These are phyloP conservation scores for Pitangus sulphuratus DNA, from an alignment of 2,797 vertebrate genomes.

Conservation along the genomic window DNA sequence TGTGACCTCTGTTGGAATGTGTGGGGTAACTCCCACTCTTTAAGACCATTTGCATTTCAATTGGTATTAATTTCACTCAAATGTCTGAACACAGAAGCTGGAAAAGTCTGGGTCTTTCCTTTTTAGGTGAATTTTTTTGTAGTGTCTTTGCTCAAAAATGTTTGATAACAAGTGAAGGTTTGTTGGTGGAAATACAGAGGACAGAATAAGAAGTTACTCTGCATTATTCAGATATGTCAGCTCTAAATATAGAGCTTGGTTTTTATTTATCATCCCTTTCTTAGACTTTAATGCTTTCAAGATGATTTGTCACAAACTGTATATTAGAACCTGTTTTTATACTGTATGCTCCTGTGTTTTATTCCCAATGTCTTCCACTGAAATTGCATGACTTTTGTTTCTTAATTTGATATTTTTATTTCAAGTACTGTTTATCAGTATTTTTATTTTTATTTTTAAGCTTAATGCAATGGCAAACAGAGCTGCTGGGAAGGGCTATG, in stretches of 20 bases:
- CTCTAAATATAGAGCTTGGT: background rate
- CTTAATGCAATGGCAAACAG: constrained; percentile 96
- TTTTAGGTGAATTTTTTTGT: background rate
- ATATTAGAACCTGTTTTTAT: background rate
- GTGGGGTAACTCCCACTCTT: background rate
- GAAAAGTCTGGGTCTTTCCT: background rate
- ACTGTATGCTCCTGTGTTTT: background rate
- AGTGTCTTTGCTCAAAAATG: background rate
- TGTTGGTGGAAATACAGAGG: background rate
- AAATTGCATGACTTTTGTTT: background rate
- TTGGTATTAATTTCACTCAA: background rate
- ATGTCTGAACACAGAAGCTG: background rate
- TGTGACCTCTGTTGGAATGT: background rate
- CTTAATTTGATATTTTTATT: background rate
- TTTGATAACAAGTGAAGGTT: background rate
- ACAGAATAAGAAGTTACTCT: background rate
- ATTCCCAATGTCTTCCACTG: background rate
- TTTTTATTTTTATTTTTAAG: constrained; percentile 72
- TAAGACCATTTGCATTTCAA: background rate
- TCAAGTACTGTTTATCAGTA: background rate
- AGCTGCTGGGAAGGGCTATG: constrained; percentile 98
- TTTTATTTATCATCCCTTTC: background rate
- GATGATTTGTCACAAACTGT: background rate
- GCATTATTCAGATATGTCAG: background rate
- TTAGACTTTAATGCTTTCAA: background rate